These are phyloP conservation scores for Psix sp. DNA, from an alignment of 1,140 invertebrate genomes.

Conservation along the genomic window DNA sequence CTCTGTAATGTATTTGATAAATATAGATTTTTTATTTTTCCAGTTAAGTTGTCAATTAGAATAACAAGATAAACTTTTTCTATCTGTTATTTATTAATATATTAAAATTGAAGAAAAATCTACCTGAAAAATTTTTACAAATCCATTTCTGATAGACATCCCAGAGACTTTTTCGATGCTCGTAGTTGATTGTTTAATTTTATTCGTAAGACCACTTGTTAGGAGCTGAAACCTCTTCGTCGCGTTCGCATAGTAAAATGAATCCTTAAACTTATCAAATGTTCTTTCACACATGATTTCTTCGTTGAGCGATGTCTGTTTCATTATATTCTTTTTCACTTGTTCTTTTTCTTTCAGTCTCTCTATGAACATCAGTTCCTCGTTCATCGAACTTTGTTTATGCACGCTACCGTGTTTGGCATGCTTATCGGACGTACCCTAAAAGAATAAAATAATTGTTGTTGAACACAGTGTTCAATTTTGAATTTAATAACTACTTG, in stretches of 20 bases:
- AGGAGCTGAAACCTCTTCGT: conserved; percentile 89
- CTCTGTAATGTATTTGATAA: conserved; percentile 75
- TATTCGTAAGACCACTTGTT: conserved; percentile 89
- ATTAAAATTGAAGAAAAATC: background rate
- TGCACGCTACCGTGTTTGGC: conserved; percentile 81
- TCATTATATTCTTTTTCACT: conserved; percentile 90
- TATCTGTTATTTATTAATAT: no score
- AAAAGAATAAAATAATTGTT: conserved; percentile 11
- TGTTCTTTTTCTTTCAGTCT: conserved; percentile 88
- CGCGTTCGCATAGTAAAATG: conserved; percentile 83
- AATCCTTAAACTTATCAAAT: conserved; percentile 85
- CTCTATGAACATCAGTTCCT: conserved; percentile 91
- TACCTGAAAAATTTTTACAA: conserved; percentile 84
- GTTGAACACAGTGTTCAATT: no score
- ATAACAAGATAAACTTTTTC: no score
- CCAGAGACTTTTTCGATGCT: conserved; percentile 88
- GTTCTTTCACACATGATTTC: conserved; percentile 87
- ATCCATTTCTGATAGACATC: conserved; percentile 80
- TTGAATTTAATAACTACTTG: background rate
- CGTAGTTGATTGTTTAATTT: conserved; percentile 87
- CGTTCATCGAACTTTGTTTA: conserved; percentile 92
- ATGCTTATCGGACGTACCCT: conserved; percentile 29
- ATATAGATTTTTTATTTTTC: background rate
- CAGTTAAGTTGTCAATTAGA: no score
- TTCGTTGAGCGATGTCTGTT: conserved; percentile 92